Evolutionary conservation across 2,888 invertebrate genomes (phyloP).

Genomic region (Trichogramma dendrolimi): DNA sequence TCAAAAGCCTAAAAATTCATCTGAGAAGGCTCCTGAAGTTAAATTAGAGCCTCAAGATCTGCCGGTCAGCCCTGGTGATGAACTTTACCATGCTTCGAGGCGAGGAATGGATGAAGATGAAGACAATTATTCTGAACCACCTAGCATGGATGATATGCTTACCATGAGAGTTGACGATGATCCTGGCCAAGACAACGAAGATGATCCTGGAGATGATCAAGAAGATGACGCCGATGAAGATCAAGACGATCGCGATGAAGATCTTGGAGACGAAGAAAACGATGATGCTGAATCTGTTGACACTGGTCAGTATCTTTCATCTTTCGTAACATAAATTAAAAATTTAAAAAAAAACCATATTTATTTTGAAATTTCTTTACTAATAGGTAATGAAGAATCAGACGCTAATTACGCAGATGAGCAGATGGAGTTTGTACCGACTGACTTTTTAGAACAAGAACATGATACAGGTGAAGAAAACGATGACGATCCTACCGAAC

Average conservation of each 20-base stretch:
- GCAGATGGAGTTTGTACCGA: conserved; percentile 50
- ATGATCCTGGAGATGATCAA: too few relatives aligned
- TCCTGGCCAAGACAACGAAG: too few relatives aligned
- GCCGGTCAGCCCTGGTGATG: conserved; percentile 41
- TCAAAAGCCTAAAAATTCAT: conserved; percentile 40
- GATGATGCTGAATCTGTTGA: conserved; percentile 22
- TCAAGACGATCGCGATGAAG: conserved; percentile 45
- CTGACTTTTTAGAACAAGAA: conserved; percentile 50
- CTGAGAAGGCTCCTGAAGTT: conserved; percentile 41
- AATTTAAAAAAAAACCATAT: background rate
- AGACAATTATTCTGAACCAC: background rate
- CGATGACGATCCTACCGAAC: conserved; percentile 14
- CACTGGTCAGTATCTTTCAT: conserved; percentile 3
- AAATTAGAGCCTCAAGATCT: conserved; percentile 47
- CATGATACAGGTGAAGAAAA: conserved; percentile 46
- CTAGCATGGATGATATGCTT: too few relatives aligned
- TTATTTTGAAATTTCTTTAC: background rate
- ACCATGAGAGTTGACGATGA: too few relatives aligned
- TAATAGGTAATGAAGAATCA: conserved; percentile 16
- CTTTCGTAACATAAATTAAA: background rate
- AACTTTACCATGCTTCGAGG: background rate
- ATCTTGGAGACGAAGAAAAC: conserved; percentile 43
- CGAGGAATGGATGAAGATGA: background rate
- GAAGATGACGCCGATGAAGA: conserved; percentile 31
- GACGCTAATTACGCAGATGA: conserved; percentile 36